Base-by-base conservation (phyloP, 2,797 vertebrate species). In the Alcedo atthis region DNA sequence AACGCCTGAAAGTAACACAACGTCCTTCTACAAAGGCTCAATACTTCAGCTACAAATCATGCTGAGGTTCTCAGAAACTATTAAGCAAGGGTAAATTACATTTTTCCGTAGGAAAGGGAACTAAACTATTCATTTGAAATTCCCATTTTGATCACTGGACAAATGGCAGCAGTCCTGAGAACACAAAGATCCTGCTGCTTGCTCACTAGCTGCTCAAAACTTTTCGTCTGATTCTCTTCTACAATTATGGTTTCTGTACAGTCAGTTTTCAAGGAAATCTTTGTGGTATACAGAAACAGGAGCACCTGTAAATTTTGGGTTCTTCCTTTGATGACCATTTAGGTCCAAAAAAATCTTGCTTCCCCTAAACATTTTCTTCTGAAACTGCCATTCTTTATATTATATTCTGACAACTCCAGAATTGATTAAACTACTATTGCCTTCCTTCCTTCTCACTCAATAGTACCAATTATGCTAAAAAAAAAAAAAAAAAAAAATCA, bases 381-480 rank as follows among this genome's bases (percentile, higher is more conserved):
- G 5, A 49, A 95, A 64, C 32, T 74, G 35, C 9, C 15, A 54
- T 64, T 89, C 24, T 28, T 57, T 58, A 8, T 67, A 37, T 70
- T 68, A 55, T 25, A 63, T 57, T 82, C 71, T 82, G 33, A 67
- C 77, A 84, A 16, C 35, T 69, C 75, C 51, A 78, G 25, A 73
- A 89, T 8, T 86, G 71, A 93, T 80, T 81, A 94, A 62, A 62
- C 63, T 88, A 49, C 42, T 46, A 51, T 61, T 91, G 49, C 77
- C 33, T 71, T 42, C 68, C 32, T 74, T 40, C 81, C 63, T 89
- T 91, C 40, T 88, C 67, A 40, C 57, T 88, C 71, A 70, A 43
- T 70, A 80, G 49, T 64, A 86, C 54, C 63, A 94, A 90, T 87
- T 77, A 95, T 45, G 25, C 21, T 79, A 37, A 85, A 86, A 81